A percentile compares a stretch with the other conserved stretches of the same genome.
These are phyloP conservation scores for Penaeus japonicus DNA, from an alignment of 1,140 invertebrate species.

Conservation along the genomic window DNA sequence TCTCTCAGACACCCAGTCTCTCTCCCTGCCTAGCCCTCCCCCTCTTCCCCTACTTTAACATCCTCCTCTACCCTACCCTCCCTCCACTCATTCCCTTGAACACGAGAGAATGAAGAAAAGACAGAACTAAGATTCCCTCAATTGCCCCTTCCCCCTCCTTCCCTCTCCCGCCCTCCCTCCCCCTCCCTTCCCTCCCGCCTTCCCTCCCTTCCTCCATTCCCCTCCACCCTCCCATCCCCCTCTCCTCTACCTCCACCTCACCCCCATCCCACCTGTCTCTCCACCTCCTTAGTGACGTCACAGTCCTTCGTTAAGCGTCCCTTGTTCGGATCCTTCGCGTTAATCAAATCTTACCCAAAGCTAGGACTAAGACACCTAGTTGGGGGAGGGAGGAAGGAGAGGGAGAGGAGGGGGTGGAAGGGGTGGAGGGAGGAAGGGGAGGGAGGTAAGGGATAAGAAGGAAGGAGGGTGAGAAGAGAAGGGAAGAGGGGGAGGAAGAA, in stretches of 20 bases:
- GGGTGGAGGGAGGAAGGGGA: neutral
- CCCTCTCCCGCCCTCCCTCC: too few species aligned
- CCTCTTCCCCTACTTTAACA: neutral
- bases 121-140: too few species aligned
- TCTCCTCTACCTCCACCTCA: neutral
- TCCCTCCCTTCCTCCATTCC: too few species aligned
- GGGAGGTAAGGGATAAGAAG: too few species aligned
- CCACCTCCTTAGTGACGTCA: neutral
- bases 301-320: constrained; percentile 36
- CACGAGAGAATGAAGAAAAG: neutral
- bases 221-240: too few species aligned
- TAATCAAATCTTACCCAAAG: constrained; percentile 47
- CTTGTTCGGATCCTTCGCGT: constrained; percentile 22
- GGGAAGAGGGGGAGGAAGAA: neutral
- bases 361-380: too few species aligned
- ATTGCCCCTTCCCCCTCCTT: too few species aligned
- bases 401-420: neutral
- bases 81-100: too few species aligned
- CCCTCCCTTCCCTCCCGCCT: neutral
- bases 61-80: neutral
- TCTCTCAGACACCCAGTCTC: too few species aligned
- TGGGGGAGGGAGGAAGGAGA: neutral
- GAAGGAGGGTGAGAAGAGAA: neutral
- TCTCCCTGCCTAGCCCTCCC: too few species aligned
- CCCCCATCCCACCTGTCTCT: neutral